Conservation (phyloP, 2,888 invertebrate genomes). For the Imbricaverruca yamaguchii region DNA sequence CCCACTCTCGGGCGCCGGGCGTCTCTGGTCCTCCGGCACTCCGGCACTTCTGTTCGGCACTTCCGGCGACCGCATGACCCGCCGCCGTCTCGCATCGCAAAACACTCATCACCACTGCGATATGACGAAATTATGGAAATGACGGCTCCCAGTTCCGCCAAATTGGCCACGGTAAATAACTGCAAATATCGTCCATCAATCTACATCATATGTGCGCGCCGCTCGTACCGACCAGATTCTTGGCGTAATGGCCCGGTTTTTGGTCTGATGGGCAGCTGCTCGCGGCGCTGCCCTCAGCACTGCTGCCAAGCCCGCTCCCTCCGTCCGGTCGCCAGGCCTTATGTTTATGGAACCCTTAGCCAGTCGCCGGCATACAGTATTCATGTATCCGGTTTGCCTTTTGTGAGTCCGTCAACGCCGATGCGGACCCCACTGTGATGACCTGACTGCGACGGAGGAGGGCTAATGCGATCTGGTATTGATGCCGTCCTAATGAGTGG, state of each 20-base stretch:
- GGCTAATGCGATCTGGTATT: not conserved
- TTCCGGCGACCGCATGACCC: too few species aligned
- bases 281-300: not conserved
- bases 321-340: not conserved
- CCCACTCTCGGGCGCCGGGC: too few species aligned
- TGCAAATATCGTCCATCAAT: not conserved
- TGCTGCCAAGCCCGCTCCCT: not conserved
- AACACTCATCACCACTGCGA: not conserved
- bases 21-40: too few species aligned
- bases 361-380: not conserved
- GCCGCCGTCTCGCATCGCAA: not conserved
- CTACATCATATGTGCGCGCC: not conserved
- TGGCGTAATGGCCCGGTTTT: not conserved
- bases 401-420: not conserved
- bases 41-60: too few species aligned
- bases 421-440: not conserved
- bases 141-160: not conserved
- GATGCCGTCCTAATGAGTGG: too few species aligned
- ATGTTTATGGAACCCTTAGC: conserved; percentile 1
- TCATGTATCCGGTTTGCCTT: not conserved
- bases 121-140: conserved; percentile 3
- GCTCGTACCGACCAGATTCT: conserved; percentile 5
- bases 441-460: not conserved
- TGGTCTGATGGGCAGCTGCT: not conserved
- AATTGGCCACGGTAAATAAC: conserved; percentile 18